phyloP scores from a whole-genome alignment of 2,113 vertebrate genomes.

The Pluvialis apricaria region DNA sequence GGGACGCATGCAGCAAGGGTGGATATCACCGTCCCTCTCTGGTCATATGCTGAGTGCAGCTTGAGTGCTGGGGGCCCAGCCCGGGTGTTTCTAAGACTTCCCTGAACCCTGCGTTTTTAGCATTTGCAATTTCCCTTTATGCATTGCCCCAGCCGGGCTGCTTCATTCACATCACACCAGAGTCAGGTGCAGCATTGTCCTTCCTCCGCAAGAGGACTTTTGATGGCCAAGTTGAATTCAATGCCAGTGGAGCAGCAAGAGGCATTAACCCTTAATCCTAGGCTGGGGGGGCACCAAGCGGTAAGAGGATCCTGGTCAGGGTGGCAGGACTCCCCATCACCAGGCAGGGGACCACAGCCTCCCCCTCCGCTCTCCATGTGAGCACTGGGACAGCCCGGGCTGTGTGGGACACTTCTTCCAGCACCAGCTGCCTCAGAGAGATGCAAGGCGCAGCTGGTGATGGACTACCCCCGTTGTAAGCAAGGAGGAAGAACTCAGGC shows the following conservation, averaged over 20 bases:
- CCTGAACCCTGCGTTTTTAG: neutral
- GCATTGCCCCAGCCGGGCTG: fast-evolving
- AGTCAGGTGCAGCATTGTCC: neutral
- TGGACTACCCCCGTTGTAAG: neutral
- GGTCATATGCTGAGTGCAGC: neutral
- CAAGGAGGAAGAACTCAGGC: too few relatives aligned
- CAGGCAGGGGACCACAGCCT: neutral
- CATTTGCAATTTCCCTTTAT: neutral
- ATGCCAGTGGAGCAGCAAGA: neutral
- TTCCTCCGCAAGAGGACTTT: neutral
- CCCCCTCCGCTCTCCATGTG: neutral
- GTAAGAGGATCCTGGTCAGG: neutral
- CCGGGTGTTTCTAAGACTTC: neutral
- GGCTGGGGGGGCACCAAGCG: fast-evolving
- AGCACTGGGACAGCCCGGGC: neutral
- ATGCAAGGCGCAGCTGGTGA: neutral
- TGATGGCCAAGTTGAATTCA: neutral
- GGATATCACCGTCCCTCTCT: neutral
- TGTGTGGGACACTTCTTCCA: neutral
- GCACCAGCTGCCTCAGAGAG: neutral
- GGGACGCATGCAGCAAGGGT: neutral
- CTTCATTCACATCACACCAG: neutral
- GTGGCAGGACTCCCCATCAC: neutral
- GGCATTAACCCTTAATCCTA: neutral
- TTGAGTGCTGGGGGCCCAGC: neutral